Evolutionary conservation across 2,888 invertebrate species (phyloP), one percentile per base, ranked within the genome.

Genomic region (Apoda limacodes): DNA sequence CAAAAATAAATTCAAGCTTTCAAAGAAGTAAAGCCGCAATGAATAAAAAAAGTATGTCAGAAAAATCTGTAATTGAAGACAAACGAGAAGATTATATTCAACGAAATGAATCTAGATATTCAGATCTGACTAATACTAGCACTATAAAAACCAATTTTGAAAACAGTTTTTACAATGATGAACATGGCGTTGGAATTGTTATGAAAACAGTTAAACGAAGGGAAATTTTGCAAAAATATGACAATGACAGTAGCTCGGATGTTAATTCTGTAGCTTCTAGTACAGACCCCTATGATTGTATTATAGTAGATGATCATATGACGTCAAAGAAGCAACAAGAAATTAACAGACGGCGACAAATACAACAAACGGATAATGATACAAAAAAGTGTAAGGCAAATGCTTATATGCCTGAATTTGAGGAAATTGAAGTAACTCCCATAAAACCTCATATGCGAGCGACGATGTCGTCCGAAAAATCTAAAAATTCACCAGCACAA

Each of bases 261-360:
- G 82, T 82, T 22, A 76, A 82, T 59, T 88, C 88, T 28, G 83
- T 85, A 45, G 82, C 83, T 49, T 87, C 88, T 26, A 88, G 88
- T 53, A 88, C 88, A 26, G 88, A 89, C 74, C 88, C 88, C 14
- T 88, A 89, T 47, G 89, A 89, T 55, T 92, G 92, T 56, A 92
- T 93, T 45, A 89, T 93, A 29, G 90, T 93, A 13, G 90, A 92
- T 46, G 92, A 93, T 67, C 90, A 90, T 48, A 82, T 72, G 82
- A 75, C 69, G 40, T 66, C 70, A 45, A 62, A 78, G 61, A 85
- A 78, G 48, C 84, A 74, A 49, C 78, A 76, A 60, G 78, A 78
- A 55, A 50, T 69, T 40, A 75, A 78, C 37, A 65, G 69, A 43
- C 78, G 74, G 41, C 63, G 75, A n/a, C 71, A 75, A 48, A 58